A percentile compares a stretch with the other conserved stretches of the same genome.
These are phyloP conservation scores for Blomia tropicalis DNA, from an alignment of 2,888 invertebrate species.

Conservation along the genomic window DNA sequence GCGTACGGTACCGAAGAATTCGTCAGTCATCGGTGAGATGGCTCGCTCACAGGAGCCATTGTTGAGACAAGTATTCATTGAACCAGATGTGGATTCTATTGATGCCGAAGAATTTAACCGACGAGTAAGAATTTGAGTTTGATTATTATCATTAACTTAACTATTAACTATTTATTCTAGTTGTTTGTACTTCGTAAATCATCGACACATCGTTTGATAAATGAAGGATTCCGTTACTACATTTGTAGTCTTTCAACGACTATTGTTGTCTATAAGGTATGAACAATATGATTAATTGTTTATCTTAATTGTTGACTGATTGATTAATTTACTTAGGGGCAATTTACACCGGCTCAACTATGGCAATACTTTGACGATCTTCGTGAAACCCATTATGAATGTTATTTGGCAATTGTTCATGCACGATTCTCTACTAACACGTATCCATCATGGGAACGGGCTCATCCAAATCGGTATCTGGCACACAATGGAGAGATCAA, in stretches of 20 bases:
- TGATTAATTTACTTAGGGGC: constrained; percentile 42
- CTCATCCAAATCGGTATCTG: constrained; percentile 88
- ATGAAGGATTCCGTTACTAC: constrained; percentile 75
- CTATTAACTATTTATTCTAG: no score
- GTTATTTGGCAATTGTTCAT: constrained; percentile 88
- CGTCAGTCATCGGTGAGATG: constrained; percentile 67
- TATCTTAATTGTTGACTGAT: not conserved
- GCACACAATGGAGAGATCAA: constrained; percentile 99
- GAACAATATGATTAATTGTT: not conserved
- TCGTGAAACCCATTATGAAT: constrained; percentile 51
- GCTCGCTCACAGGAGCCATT: constrained; percentile 86
- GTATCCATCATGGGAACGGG: constrained; percentile 97
- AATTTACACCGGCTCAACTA: constrained; percentile 84
- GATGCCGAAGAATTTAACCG: constrained; percentile 36
- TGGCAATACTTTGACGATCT: constrained; percentile 58
- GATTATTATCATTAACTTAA: not conserved
- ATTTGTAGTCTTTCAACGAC: constrained; percentile 81
- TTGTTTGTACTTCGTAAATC: constrained; percentile 83
- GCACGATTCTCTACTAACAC: constrained; percentile 98
- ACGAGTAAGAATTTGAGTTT: constrained; percentile 4
- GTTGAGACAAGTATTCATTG: constrained; percentile 65
- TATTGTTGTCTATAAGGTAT: constrained; percentile 72
- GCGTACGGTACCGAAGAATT: constrained; percentile 81
- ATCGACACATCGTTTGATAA: constrained; percentile 69
- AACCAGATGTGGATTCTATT: constrained; percentile 33